Conservation (phyloP, 2,113 vertebrate genomes). For the Numida meleagris region DNA sequence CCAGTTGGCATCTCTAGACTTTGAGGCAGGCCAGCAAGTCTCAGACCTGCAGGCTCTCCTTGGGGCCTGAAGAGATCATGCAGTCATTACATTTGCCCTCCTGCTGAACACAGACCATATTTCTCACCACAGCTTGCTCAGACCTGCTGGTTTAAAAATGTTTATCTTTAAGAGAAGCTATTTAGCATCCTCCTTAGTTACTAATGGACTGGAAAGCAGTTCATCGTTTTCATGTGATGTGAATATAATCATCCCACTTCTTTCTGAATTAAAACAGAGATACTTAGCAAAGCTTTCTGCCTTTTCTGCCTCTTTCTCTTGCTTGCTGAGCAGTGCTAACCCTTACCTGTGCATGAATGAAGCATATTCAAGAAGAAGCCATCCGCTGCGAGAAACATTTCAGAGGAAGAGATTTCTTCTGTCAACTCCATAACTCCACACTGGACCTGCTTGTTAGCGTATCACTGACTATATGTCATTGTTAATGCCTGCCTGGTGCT, state of each 20-base stretch:
- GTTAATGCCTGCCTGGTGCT: background rate
- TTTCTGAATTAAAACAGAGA: conserved; percentile 64
- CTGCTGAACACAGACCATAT: conserved; percentile 47
- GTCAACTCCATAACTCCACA: background rate
- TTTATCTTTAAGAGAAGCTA: conserved; percentile 72
- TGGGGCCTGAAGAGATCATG: background rate
- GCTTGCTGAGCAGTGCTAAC: conserved; percentile 41
- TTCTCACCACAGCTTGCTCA: conserved; percentile 63
- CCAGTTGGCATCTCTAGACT: background rate
- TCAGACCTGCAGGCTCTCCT: background rate
- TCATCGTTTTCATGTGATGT: conserved; percentile 70
- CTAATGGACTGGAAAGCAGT: conserved; percentile 74
- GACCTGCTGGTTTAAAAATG: conserved; percentile 69
- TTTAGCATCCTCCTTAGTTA: conserved; percentile 75
- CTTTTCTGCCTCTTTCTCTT: conserved; percentile 36
- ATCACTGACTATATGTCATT: background rate
- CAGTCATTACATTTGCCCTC: conserved; percentile 50
- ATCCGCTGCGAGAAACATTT: background rate
- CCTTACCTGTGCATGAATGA: background rate
- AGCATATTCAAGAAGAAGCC: background rate
- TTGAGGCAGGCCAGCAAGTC: conserved; percentile 9
- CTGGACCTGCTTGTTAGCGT: background rate
- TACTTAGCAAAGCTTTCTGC: conserved; percentile 48
- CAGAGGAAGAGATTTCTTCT: background rate
- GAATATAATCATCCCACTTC: conserved; percentile 72